Evolutionary conservation across 2,797 vertebrate species (phyloP), one percentile per base, ranked within the genome.

Genomic region (Buceros bicornis): DNA sequence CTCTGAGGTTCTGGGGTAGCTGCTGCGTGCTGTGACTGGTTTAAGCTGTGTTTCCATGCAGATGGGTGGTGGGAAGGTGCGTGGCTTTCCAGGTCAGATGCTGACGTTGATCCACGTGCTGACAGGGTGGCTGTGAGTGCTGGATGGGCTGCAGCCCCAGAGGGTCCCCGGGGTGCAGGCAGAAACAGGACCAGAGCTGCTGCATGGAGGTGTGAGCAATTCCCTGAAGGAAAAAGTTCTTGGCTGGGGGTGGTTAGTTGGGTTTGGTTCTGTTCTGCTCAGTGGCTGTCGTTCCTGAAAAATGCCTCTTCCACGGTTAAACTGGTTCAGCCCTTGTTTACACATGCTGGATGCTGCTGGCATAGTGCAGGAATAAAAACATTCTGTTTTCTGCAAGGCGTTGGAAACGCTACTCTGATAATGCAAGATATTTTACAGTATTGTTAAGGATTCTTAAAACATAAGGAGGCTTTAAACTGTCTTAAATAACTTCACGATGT

Each of bases 11-110:
- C 48, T 10, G 0, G 22, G 12, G 48, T 4, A 17, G 65, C n/a
- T 33, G 13, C 47, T 9, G 60, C 33, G 76, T 2, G 1, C 2
- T 16, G 7, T 0, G 3, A 13, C 29, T 65, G 70, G 4, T 47
- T 73, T 76, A 42, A 71, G 53, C 19, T 4, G 1, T 13, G n/a
- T 70, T 58, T 57, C 47, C 5, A 2, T 21, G 43, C 43, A 29
- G 53, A 6, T 5, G 5, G 42, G 3, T 5, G 7, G 4, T 20
- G n/a, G 37, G 66, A n/a, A 78, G 15, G 19, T 5, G 14, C 5
- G 1, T 12, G 56, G 54, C 31, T 79, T 56, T 60, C 25, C n/a
- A 43, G 2, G 13, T 24, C 25, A 26, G 66, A 7, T 28, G 42
- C 67, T 47, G 60, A 8, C 2, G 22, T 5, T 8, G 67, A 21